Percentiles rank a stretch among this genome's conserved stretches.
Evolutionary conservation across 2,797 vertebrate species (phyloP).

Genomic region (Lagodon rhomboides): DNA sequence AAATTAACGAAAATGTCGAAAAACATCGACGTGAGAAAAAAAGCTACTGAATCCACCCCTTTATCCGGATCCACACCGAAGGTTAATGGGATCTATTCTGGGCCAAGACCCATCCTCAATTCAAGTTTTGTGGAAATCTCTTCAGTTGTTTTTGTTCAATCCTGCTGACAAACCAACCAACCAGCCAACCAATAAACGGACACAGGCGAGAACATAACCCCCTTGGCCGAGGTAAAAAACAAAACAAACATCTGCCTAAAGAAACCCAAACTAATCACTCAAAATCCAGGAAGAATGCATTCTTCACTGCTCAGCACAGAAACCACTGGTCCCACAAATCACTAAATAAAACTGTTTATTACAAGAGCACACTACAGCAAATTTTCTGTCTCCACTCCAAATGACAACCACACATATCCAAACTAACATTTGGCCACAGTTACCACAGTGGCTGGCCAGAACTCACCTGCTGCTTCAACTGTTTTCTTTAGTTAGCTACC

Average conservation of each 20-base stretch:
- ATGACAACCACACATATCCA: constrained; percentile 36
- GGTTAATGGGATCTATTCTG: too few relatives aligned
- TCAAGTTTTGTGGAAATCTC: too few relatives aligned
- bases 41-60: too few relatives aligned
- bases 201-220: too few relatives aligned
- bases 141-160: too few relatives aligned
- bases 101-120: too few relatives aligned
- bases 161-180: too few relatives aligned
- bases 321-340: constrained; percentile 1
- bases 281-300: background rate
- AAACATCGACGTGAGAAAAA: too few relatives aligned
- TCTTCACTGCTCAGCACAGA: background rate
- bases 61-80: too few relatives aligned
- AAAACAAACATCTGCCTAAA: constrained; percentile 7
- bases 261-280: background rate
- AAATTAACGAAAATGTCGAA: too few relatives aligned
- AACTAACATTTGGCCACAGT: constrained; percentile 46
- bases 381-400: constrained; percentile 34
- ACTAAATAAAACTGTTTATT: constrained; percentile 35
- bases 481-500: constrained; percentile 51
- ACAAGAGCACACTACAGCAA: constrained; percentile 24
- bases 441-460: constrained; percentile 33
- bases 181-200: too few relatives aligned
- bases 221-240: too few relatives aligned
- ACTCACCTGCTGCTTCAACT: constrained; percentile 58